Base-by-base conservation (phyloP, 2,888 invertebrate genomes). In the Leptothorax acervorum region DNA sequence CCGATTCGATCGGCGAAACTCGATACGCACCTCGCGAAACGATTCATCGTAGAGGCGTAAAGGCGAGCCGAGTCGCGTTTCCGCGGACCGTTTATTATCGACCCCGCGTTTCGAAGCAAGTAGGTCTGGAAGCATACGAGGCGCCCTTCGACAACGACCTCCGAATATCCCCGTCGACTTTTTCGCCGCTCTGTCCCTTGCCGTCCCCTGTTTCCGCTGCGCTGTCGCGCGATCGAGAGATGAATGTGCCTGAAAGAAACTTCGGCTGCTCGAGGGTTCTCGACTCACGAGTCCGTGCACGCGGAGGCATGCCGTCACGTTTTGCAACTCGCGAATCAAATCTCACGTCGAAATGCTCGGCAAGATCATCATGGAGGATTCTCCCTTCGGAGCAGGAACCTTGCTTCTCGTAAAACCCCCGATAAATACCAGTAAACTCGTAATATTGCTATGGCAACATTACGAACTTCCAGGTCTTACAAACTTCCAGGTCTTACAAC, bases 191-290 rank as follows among this genome's bases (percentile, higher is more conserved):
- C 15, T 31, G 15, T 70, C 70, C 42, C 51, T 51, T 18, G 23
- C 70, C 23, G 9, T 28, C 35, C 9, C 6, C 42, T 5, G 60
- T 63, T 65, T 51, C 39, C 45, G 11, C 23, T 2, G 70, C 79
- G 12, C 66, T 66, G 89, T 87, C 87, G 84, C 86, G 53, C 83
- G 89, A 89, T 88, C 89, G 85, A 89, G 89, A 89, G 89, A 89
- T 89, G 89, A 88, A 87, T 85, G 65, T 39, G 62, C 28, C 82
- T 86, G 84, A 89, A 87, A 89, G 85, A 84, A 81, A 84, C 82
- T 83, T 82, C 23, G 66, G 57, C 31, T 28, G 68, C 83, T 65
- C 79, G 82, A 85, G 89, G 85, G 82, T 82, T 78, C 73, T 89
- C 84, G 87, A 88, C 63, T 39, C n/a, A 4, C 81, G 78, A 70